Evolutionary conservation across 2,113 vertebrate genomes (phyloP), one percentile per base, ranked within the genome.

Genomic region (Orientallactaga bullata): DNA sequence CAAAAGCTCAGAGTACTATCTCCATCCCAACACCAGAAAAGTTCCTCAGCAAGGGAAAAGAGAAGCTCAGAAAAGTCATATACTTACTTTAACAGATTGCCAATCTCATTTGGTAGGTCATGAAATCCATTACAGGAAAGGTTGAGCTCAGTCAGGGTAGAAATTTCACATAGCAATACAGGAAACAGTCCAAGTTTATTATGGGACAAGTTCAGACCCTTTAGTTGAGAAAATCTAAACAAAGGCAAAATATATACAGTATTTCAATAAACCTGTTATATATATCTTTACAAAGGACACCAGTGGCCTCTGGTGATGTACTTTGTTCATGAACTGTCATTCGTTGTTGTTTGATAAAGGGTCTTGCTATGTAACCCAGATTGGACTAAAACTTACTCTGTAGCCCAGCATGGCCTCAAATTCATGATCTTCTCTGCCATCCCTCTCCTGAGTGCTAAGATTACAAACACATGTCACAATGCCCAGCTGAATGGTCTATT

Each of bases 171-270:
- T 66, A 99, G 96, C 35, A 98, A 98, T 81, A 98, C 97, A 78
- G 99, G 99, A 97, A 99, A 99, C 39, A 98, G 97, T 79, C 99
- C 99, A 95, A 99, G 98, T 91, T 98, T 99, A 92, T 99, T 99
- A 97, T 99, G 99, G 90, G 99, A 99, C 96, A 99, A 98, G 96
- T 99, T 99, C 95, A 99, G 98, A 96, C 98, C 99, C 97, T 99
- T 99, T 97, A 99, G 96, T 95, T 99, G 99, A 95, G 99, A 99
- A 98, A 99, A 99, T 97, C 99, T 99, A 90, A 68, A 90, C 63
- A 97, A 98, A 93, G 93, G 51, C 5, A 98, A 9, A 92, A 84
- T 96, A 95, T 74, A 90, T 18, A 89, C 11, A 58, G 9, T n/a
- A 85, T 55, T 78, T 95, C 66, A 77, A 88, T 63, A 88, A 72